phyloP scores from a whole-genome alignment of 1,140 invertebrate species.

The Eriocheir sinensis region DNA sequence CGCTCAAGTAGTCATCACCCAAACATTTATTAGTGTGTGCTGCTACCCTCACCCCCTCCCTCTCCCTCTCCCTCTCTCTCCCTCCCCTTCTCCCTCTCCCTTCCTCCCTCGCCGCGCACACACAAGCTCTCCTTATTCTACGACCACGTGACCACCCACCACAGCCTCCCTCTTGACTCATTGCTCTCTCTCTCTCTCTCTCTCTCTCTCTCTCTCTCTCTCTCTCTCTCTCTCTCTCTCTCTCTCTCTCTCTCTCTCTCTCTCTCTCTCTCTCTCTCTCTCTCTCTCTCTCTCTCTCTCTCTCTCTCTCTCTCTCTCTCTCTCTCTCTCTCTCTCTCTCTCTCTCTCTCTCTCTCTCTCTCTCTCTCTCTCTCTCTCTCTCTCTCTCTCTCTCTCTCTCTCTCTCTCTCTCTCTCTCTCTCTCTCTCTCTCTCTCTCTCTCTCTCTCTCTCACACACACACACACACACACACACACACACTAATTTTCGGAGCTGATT shows the following conservation, averaged over 20 bases:
- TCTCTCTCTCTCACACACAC: neutral
- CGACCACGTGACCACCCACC: neutral
- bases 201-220: neutral
- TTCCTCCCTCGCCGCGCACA: neutral
- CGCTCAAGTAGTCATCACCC: neutral
- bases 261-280: neutral
- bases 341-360: conserved; percentile 17
- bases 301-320: too few relatives aligned
- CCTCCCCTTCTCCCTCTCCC: neutral
- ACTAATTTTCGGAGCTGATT: conserved; percentile 38
- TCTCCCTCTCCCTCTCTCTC: neutral
- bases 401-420: neutral
- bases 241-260: conserved; percentile 32
- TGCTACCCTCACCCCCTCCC: neutral
- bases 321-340: too few relatives aligned
- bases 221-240: conserved; percentile 37
- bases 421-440: neutral
- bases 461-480: neutral
- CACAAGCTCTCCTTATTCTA: neutral
- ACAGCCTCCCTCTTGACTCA: neutral
- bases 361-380: conserved; percentile 44
- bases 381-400: conserved; percentile 36
- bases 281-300: neutral
- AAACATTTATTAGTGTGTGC: neutral
- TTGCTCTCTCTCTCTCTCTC: neutral